Evolutionary conservation across 2,797 vertebrate species (phyloP).

Genomic region (Acomys russatus): DNA sequence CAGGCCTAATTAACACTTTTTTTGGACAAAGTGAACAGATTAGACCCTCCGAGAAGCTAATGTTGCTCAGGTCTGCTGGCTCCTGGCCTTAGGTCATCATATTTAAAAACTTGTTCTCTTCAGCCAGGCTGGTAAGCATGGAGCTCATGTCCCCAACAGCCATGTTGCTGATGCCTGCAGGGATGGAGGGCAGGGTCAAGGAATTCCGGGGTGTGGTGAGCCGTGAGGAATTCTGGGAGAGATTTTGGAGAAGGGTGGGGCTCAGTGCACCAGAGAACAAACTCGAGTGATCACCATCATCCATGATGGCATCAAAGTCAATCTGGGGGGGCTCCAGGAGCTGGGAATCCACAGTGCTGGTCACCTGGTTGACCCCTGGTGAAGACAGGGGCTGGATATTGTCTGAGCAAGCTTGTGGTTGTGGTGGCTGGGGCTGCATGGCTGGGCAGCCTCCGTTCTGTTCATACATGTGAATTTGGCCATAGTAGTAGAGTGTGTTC

Average conservation of each 20-base stretch:
- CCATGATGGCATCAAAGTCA: slow-evolving; percentile 98
- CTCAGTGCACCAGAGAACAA: slow-evolving; percentile 97
- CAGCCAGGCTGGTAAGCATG: slow-evolving; percentile 97
- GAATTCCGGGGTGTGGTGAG: slow-evolving; percentile 99
- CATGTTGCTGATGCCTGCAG: slow-evolving; percentile 98
- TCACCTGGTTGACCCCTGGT: slow-evolving; percentile 96
- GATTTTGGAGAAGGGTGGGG: slow-evolving; percentile 96
- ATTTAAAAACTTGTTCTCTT: slow-evolving; percentile 99
- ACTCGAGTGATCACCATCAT: slow-evolving; percentile 98
- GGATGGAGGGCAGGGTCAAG: slow-evolving; percentile 95
- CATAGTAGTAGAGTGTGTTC: slow-evolving; percentile 92
- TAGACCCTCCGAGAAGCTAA: slow-evolving; percentile 62
- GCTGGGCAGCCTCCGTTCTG: slow-evolving; percentile 88
- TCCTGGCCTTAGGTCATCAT: slow-evolving; percentile 96
- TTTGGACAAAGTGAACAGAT: slow-evolving; percentile 55
- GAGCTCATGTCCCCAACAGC: slow-evolving; percentile 99
- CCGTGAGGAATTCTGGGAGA: slow-evolving; percentile 98
- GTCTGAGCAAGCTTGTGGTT: slow-evolving; percentile 83
- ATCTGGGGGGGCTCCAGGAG: slow-evolving; percentile 94
- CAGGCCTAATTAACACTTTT: slow-evolving; percentile 86
- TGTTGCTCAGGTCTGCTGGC: slow-evolving; percentile 46
- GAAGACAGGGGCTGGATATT: slow-evolving; percentile 92
- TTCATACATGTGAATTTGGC: slow-evolving; percentile 96
- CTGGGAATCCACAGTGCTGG: slow-evolving; percentile 95
- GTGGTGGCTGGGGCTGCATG: slow-evolving; percentile 79